Conservation (phyloP, 2,113 vertebrate species). For the Heterotilapia buettikoferi region DNA sequence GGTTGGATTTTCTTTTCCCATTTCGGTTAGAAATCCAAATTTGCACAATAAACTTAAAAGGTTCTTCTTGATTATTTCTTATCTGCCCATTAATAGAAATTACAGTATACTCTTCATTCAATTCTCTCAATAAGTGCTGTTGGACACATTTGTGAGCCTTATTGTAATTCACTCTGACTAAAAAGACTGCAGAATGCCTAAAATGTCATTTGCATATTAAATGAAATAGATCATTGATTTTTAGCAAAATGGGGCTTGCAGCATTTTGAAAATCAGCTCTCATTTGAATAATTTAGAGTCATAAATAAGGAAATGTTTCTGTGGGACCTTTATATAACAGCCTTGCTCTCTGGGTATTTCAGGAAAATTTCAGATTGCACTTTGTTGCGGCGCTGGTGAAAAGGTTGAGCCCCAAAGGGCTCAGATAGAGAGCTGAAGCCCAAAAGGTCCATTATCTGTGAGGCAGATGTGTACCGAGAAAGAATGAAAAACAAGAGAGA, state of each 20-base stretch:
- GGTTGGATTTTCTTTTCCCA: background rate
- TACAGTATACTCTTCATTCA: background rate
- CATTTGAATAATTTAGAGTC: background rate
- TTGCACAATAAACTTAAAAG: background rate
- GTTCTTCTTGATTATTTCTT: background rate
- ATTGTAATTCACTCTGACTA: background rate
- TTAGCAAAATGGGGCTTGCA: background rate
- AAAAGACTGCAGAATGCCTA: background rate
- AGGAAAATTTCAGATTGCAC: background rate
- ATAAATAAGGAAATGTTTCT: background rate
- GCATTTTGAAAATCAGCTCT: background rate
- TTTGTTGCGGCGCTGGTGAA: constrained; percentile 9
- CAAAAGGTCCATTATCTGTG: constrained; percentile 39
- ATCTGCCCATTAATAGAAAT: background rate
- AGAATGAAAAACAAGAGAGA: constrained; percentile 44
- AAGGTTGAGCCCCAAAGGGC: constrained; percentile 21
- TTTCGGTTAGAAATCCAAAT: background rate
- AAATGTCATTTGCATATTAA: background rate
- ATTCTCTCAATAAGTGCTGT: background rate
- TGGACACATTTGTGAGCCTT: background rate
- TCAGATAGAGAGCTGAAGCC: background rate
- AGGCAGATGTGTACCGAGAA: constrained; percentile 24
- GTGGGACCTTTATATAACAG: background rate
- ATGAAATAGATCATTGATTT: background rate
- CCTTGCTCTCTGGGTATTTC: background rate